Conservation (phyloP, 2,888 invertebrate genomes). For the Eupithecia vulgata region DNA sequence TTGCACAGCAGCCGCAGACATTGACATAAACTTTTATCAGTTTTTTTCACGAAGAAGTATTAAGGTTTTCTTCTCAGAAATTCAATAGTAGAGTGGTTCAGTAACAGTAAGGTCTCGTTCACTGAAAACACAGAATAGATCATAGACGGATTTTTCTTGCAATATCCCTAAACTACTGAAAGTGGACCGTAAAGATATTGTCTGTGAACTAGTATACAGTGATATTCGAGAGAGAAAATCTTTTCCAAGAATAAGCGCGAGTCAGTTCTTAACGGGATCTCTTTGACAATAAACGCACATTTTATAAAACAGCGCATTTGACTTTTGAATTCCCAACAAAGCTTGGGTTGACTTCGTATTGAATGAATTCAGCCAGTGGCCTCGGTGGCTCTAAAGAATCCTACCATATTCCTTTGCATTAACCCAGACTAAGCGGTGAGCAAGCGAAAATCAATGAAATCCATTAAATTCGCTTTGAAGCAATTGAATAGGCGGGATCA, state of each 20-base stretch:
- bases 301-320: not conserved
- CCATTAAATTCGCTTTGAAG: constrained; percentile 45
- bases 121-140: not conserved
- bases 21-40: not conserved
- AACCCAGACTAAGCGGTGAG: constrained; percentile 33
- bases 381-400: constrained; percentile 17
- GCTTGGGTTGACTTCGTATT: not conserved
- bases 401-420: constrained; percentile 25
- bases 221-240: not conserved
- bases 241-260: not conserved
- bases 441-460: constrained; percentile 47
- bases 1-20: not conserved
- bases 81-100: not conserved
- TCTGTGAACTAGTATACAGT: not conserved
- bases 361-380: not conserved
- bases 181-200: constrained; percentile 8
- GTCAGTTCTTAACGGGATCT: not conserved
- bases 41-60: not conserved
- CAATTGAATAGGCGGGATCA: constrained; percentile 52
- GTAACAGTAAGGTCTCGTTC: not conserved
- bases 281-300: not conserved
- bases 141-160: not conserved
- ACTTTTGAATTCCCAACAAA: not conserved
- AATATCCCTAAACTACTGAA: constrained; percentile 8
- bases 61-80: not conserved